Percentiles rank a stretch among this genome's conserved stretches.
These are phyloP conservation scores for Scatophagus argus DNA, from an alignment of 2,113 vertebrate genomes.

Conservation along the genomic window DNA sequence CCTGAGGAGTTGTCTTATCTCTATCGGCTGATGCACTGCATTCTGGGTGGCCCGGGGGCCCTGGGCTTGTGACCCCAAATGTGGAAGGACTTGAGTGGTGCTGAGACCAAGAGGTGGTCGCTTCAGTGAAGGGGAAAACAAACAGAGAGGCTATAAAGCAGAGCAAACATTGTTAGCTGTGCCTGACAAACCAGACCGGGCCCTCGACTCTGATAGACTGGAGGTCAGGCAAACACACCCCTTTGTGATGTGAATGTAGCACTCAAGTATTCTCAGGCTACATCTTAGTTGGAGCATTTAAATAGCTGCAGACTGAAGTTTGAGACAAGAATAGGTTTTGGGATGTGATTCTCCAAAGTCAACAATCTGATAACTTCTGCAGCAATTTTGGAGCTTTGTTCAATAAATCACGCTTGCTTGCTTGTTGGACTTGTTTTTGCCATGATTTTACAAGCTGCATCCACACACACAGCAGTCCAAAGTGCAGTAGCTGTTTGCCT, in stretches of 20 bases:
- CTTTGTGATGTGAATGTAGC: constrained; percentile 54
- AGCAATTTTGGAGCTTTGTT: not conserved
- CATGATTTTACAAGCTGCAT: not conserved
- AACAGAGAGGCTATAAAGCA: constrained; percentile 76
- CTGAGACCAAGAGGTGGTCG: constrained; percentile 53
- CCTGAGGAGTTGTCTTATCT: constrained; percentile 55
- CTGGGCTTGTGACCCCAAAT: constrained; percentile 53
- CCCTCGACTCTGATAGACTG: constrained; percentile 48
- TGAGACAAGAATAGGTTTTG: not conserved
- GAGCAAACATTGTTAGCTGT: constrained; percentile 72
- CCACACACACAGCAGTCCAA: constrained; percentile 48
- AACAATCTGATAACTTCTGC: not conserved
- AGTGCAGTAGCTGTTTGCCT: constrained; percentile 50
- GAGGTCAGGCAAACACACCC: constrained; percentile 68
- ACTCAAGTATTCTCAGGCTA: constrained; percentile 48
- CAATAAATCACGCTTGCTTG: not conserved
- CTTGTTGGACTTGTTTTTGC: constrained; percentile 5
- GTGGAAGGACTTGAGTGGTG: constrained; percentile 59
- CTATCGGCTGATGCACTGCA: constrained; percentile 27
- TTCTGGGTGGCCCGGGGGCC: constrained; percentile 65
- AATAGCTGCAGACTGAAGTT: not conserved
- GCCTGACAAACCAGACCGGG: constrained; percentile 59
- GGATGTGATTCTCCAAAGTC: not conserved
- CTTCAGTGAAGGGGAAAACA: constrained; percentile 77
- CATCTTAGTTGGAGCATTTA: constrained; percentile 49